Conservation (phyloP, 2,888 invertebrate genomes). For the Melanchra persicariae region DNA sequence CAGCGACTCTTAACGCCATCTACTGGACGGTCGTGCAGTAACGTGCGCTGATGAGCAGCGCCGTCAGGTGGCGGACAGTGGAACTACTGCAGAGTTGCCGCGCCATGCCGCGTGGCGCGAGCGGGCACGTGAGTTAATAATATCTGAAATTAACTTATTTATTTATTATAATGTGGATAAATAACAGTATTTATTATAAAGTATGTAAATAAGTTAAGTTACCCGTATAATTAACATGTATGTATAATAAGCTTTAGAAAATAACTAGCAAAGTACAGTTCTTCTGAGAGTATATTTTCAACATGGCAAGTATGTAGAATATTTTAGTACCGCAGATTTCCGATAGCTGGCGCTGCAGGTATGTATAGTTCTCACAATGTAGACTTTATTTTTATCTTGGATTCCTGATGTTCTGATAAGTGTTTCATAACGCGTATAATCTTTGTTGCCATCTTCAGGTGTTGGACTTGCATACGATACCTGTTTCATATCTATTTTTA, state of each 20-base stretch:
- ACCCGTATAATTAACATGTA: not conserved
- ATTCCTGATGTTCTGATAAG: constrained; percentile 1
- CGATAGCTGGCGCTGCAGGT: constrained; percentile 35
- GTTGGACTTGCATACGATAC: not conserved
- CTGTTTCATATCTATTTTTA: not conserved
- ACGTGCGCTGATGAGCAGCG: not conserved
- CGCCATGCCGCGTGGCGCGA: not conserved
- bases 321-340: not conserved
- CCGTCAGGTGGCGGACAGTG: not conserved
- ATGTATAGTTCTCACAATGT: no score
- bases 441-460: not conserved
- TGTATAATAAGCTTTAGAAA: not conserved
- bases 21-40: not conserved
- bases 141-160: no score
- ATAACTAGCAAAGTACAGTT: not conserved
- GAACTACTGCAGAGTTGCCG: constrained; percentile 17
- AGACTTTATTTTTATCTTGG: not conserved
- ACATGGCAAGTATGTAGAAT: not conserved
- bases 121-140: not conserved
- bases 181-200: not conserved
- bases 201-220: not conserved
- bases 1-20: constrained; percentile 25
- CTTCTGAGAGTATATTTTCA: not conserved
- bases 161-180: no score
- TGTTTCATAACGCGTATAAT: not conserved